Conservation (phyloP, 2,113 vertebrate species). For the Dicaeum eximium region DNA sequence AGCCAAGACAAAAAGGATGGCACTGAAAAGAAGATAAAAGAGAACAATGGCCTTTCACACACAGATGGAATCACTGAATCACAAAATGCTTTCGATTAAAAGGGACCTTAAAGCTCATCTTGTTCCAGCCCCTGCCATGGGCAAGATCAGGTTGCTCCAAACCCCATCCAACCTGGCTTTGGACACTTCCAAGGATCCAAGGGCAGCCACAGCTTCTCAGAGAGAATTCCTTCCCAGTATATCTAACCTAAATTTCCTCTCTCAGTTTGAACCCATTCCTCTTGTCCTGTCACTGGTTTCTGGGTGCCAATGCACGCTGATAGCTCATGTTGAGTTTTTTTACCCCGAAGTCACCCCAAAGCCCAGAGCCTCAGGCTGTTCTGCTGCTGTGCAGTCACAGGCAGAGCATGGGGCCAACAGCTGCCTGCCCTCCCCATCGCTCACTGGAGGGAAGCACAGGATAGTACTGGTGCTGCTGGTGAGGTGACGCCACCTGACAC, state of each 20-base stretch:
- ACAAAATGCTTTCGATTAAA: not conserved
- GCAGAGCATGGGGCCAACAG: accelerated
- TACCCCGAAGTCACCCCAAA: not conserved
- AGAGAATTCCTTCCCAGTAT: not conserved
- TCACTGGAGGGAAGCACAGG: not conserved
- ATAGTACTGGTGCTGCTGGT: accelerated
- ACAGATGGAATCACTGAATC: not conserved
- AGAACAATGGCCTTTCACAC: not conserved
- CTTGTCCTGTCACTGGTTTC: not conserved
- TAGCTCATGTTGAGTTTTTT: not conserved
- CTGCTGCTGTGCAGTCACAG: accelerated
- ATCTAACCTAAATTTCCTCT: not conserved
- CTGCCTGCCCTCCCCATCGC: accelerated
- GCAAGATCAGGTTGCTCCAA: not conserved
- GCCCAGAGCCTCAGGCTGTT: not conserved
- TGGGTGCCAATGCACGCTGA: not conserved
- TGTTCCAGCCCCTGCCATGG: not conserved
- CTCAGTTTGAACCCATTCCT: not conserved
- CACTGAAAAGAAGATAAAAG: not conserved
- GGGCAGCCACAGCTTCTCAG: not conserved
- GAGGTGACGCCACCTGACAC: not conserved
- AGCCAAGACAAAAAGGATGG: not conserved
- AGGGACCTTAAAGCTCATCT: not conserved
- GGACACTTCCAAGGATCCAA: not conserved
- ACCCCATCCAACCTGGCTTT: not conserved